Base-by-base conservation (phyloP, 2,888 invertebrate genomes). In the Tenthredo distinguenda region DNA sequence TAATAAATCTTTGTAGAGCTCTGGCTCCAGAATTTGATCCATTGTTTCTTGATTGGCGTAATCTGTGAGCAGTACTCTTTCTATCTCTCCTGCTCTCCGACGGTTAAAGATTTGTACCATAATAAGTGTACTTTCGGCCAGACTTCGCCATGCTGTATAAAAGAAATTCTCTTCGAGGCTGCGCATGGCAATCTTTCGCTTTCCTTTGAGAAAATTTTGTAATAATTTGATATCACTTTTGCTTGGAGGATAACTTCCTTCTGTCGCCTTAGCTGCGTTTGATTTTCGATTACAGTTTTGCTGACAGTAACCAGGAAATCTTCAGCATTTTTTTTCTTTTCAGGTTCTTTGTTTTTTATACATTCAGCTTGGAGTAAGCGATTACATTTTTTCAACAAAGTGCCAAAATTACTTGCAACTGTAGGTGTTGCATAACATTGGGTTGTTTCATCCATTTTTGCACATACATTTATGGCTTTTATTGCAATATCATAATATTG, bases 211-310 rank as follows among this genome's bases (percentile, higher is more conserved):
- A 47, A 40, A 84, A 43, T 37, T 47, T 26, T 79, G 43, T 40
- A 84, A 26, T 43, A 81, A 31, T 84, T 81, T 9, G 2, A 84
- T 84, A 79, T 84, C 84, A n/a, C 34, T 26, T 6, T 84, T 72
- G 2, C 43, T 76, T 18, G 84, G 84, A 15, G 76, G n/a, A 84
- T 79, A 18, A 84, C 74, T 34, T n/a, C n/a, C 26, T 40, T 84
- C 47, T 84, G 21, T 40, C 34, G 37, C n/a, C 34, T 31, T 31
- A 34, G 76, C 26, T 79, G 18, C 12, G 55, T 37, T 84, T 84
- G 37, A 15, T 81, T 47, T 26, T 82, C 76, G 0, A 62, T 26
- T 6, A 62, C 62, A 21, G 62, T 26, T 26, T 62, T 62, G 21
- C 62, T 26, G 21, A 62, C 21, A 9, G 21, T 62, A 62, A n/a